Evolutionary conservation across 1,140 invertebrate species (phyloP).

Genomic region (Pseudomyrmex sp.): DNA sequence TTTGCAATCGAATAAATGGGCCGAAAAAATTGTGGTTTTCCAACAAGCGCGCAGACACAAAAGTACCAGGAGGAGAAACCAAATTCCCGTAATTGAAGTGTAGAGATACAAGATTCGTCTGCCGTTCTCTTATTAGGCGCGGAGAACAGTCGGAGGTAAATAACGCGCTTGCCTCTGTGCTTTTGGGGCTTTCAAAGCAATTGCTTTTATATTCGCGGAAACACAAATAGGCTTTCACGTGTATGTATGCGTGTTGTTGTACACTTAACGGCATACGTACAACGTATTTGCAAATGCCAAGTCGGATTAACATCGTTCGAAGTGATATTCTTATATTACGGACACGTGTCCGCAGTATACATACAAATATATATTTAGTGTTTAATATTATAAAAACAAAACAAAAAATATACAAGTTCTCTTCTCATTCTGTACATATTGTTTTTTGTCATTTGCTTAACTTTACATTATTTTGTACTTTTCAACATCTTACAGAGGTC

Average conservation of each 20-base stretch:
- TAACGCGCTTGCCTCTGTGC: not conserved
- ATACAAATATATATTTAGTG: conserved; percentile 48
- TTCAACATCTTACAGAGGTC: too few relatives aligned
- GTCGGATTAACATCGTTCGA: conserved; percentile 44
- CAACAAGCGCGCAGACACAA: not conserved
- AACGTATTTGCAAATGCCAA: conserved; percentile 32
- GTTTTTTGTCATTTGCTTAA: too few relatives aligned
- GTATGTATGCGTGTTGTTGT: conserved; percentile 9
- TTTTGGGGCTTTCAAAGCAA: conserved; percentile 21
- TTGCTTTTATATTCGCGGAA: conserved; percentile 28
- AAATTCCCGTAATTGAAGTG: conserved; percentile 15
- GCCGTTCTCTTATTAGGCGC: conserved; percentile 20
- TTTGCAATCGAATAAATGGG: not conserved
- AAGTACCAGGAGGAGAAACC: not conserved
- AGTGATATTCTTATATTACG: conserved; percentile 37
- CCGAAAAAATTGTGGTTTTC: not conserved
- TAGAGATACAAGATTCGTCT: conserved; percentile 7
- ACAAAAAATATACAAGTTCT: too few relatives aligned
- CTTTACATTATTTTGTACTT: too few relatives aligned
- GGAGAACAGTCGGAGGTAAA: not conserved
- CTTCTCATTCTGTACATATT: too few relatives aligned
- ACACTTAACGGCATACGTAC: conserved; percentile 24
- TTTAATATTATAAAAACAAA: conserved; percentile 7
- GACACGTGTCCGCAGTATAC: conserved; percentile 11
- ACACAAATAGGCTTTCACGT: conserved; percentile 18